A percentile compares a stretch with the other conserved stretches of the same genome.
These are phyloP conservation scores for Acrocephalus kingi DNA, from an alignment of 2,113 vertebrate genomes.

Conservation along the genomic window DNA sequence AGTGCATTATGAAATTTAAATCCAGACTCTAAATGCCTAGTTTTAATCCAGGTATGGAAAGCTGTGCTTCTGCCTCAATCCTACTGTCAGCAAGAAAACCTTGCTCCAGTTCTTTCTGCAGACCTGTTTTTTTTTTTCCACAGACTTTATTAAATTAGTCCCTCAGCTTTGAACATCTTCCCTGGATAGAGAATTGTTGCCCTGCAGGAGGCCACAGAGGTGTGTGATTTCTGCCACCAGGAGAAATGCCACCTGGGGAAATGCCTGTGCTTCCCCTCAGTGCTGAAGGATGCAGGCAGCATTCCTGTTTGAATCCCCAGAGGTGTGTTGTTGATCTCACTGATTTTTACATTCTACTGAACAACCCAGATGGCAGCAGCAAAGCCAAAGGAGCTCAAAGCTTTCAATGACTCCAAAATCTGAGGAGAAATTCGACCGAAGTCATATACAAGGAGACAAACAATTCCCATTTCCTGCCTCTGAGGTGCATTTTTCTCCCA, in stretches of 20 bases:
- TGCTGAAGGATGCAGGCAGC: not conserved
- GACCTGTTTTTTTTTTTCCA: not conserved
- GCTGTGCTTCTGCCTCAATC: not conserved
- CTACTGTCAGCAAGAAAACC: not conserved
- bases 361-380: not conserved
- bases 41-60: not conserved
- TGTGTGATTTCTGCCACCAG: not conserved
- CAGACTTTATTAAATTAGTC: not conserved
- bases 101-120: not conserved
- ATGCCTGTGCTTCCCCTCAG: not conserved
- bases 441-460: not conserved
- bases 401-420: not conserved
- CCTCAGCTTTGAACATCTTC: not conserved
- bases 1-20: not conserved
- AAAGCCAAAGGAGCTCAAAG: conserved; percentile 2
- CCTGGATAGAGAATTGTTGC: not conserved
- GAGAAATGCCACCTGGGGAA: not conserved
- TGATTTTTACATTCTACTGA: not conserved
- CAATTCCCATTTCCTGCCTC: not conserved
- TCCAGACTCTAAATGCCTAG: not conserved
- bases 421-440: not conserved
- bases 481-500: not conserved
- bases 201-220: not conserved
- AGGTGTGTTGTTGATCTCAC: not conserved
- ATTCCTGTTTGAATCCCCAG: not conserved